Base-by-base conservation (phyloP, 2,888 invertebrate genomes). In the Rhimphoctona megacephalus region DNA sequence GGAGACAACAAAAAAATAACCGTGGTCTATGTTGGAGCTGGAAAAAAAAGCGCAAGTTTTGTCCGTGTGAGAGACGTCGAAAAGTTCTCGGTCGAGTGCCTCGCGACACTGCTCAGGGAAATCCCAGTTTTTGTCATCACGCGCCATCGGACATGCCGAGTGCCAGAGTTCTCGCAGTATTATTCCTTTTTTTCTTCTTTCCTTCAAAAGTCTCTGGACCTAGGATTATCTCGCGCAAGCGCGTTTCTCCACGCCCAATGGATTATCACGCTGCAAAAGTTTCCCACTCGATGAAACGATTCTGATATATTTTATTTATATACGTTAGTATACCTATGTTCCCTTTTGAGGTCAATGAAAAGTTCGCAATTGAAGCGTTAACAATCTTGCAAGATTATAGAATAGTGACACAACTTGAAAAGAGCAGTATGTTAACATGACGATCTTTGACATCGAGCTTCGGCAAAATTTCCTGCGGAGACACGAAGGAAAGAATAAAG, bases 141-240 rank as follows among this genome's bases (percentile, higher is more conserved):
- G 86, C 86, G 77, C 83, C 83, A 74, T 78, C 73, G 86, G 73
- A 83, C 83, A 72, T 49, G 72, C 64, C 76, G 39, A 76, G 80
- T 72, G 67, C 64, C 70, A 33, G 43, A 52, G 64, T 73, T 66
- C 73, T 39, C 54, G n/a, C 36, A n/a, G 25, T 54, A 33, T 54
- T 49, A 43, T 39, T 76, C 67, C n/a, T 79, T 70, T 79, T 85
- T 39, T 79, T 69, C 33, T 19, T 22, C 69, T 46, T 33, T 30
- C 61, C 33, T 39, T 61, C n/a, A 25, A 70, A 70, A 46, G 80
- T 61, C 43, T 25, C 57, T 33, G 61, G 61, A 25, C 46, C 22
- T 25, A 57, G 86, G 86, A 86, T 86, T 86, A 86, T 84, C 81
- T 73, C 86, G 83, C 83, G 81, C 81, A 81, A 81, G 74, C 74